Evolutionary conservation across 2,113 vertebrate species (phyloP).

Genomic region (Nycticryphes semicollaris): DNA sequence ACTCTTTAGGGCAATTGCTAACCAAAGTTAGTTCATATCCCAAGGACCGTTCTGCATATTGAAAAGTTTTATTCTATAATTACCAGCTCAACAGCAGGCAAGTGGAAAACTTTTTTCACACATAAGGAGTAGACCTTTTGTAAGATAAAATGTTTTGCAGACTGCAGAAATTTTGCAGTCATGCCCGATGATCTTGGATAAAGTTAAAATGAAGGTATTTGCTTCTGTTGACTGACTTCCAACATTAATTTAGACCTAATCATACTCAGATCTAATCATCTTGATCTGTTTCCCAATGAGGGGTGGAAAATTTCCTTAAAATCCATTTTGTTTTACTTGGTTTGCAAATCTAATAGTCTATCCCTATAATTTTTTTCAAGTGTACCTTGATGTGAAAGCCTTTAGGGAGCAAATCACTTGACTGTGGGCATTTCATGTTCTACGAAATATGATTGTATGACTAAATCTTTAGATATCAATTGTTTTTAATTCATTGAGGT

Average conservation of each 20-base stretch:
- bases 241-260: background rate
- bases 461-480: background rate
- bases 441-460: background rate
- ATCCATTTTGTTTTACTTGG: background rate
- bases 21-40: background rate
- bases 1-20: background rate
- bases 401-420: background rate
- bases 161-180: background rate
- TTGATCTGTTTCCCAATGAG: background rate
- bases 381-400: background rate
- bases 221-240: background rate
- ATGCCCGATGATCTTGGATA: background rate
- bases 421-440: background rate
- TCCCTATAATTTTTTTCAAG: background rate
- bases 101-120: background rate
- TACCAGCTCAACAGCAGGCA: background rate
- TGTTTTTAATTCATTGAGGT: background rate
- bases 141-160: background rate
- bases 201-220: background rate
- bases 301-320: background rate
- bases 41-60: background rate
- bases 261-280: background rate
- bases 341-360: background rate
- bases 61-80: background rate
- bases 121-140: background rate